Conservation (phyloP, 2,888 invertebrate genomes). For the Gnatocerus cornutus region DNA sequence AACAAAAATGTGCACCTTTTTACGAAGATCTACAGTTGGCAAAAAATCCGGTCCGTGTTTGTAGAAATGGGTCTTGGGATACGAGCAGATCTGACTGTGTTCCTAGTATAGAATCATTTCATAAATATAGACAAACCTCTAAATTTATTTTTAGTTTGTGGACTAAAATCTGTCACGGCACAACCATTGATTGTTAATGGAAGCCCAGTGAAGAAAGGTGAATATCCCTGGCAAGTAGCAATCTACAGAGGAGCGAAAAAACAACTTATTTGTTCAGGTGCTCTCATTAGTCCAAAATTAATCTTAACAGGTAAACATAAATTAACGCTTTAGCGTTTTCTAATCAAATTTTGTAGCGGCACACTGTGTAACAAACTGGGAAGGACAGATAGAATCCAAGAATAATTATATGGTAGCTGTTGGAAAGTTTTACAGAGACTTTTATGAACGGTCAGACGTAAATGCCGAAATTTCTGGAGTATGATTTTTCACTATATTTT, state of each 20-base stretch:
- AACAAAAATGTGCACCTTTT: constrained; percentile 56
- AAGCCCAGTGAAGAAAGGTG: constrained; percentile 56
- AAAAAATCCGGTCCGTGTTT: constrained; percentile 41
- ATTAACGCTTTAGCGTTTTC: not conserved
- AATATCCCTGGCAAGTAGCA: constrained; percentile 66
- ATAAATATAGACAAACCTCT: not conserved
- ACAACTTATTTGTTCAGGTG: constrained; percentile 61
- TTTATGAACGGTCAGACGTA: constrained; percentile 51
- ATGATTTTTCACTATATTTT: too few species aligned
- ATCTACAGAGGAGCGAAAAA: constrained; percentile 54
- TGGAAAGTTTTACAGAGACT: constrained; percentile 58
- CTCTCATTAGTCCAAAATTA: constrained; percentile 60
- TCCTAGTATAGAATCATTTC: constrained; percentile 57
- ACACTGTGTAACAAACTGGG: constrained; percentile 54
- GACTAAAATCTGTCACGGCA: constrained; percentile 59
- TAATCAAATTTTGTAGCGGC: constrained; percentile 56
- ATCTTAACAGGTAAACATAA: constrained; percentile 62
- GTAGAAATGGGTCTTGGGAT: constrained; percentile 47
- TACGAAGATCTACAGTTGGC: constrained; percentile 55
- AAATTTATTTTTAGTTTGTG: constrained; percentile 61
- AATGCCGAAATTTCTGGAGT: constrained; percentile 51
- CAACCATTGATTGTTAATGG: constrained; percentile 61
- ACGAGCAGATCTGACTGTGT: constrained; percentile 56
- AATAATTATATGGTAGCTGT: constrained; percentile 54
- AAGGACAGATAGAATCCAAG: constrained; percentile 31